phyloP scores from a whole-genome alignment of 2,797 vertebrate species.

The Synanceia verrucosa region DNA sequence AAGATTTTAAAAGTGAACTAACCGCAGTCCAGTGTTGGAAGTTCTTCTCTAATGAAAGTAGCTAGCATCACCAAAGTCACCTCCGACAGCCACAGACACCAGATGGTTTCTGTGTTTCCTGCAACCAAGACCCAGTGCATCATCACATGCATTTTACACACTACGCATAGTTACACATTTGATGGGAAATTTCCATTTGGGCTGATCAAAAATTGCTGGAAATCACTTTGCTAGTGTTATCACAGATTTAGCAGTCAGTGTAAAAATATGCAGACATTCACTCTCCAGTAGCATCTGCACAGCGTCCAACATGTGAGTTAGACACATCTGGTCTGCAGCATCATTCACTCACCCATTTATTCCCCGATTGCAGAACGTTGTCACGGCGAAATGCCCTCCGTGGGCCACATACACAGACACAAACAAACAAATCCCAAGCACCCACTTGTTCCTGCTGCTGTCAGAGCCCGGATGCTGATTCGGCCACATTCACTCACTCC shows the following conservation, averaged over 20 bases:
- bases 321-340: conserved; percentile 66
- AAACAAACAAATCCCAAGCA: conserved; percentile 63
- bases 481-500: conserved; percentile 18
- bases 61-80: too few species aligned
- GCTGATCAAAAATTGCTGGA: not conserved
- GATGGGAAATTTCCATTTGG: not conserved
- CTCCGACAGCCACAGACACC: too few species aligned
- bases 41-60: too few species aligned
- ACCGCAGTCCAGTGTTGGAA: too few species aligned
- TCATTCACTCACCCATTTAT: conserved; percentile 65
- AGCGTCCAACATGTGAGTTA: conserved; percentile 40
- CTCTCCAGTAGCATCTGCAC: conserved; percentile 29
- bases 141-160: too few species aligned
- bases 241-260: not conserved
- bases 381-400: conserved; percentile 28
- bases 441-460: conserved; percentile 30
- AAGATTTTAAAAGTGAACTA: too few species aligned
- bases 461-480: conserved; percentile 11
- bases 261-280: conserved; percentile 21
- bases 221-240: not conserved
- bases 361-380: conserved; percentile 51
- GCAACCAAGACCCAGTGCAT: not conserved
- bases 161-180: not conserved
- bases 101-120: too few species aligned
- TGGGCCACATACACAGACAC: conserved; percentile 40